A percentile compares a stretch with the other conserved stretches of the same genome.
These are phyloP conservation scores for Drosophila pseudoananassae DNA, from an alignment of 1,140 invertebrate species.

Conservation along the genomic window DNA sequence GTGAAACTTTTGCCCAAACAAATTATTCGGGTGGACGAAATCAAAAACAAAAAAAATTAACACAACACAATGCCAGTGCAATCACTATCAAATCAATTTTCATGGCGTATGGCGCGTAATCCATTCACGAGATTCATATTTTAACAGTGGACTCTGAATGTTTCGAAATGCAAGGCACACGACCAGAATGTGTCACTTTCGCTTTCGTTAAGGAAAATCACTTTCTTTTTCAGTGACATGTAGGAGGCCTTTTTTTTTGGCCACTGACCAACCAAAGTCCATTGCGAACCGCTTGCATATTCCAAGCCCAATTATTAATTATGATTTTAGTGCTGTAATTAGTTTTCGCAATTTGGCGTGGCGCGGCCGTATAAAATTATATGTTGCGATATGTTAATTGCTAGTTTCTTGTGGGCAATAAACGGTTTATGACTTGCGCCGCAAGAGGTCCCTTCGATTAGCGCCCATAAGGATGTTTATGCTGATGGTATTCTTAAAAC, in stretches of 20 bases:
- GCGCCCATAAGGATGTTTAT: background rate
- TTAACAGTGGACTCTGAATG: conserved; percentile 33
- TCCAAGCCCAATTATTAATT: conserved; percentile 62
- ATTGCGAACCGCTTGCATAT: conserved; percentile 23
- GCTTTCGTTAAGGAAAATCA: conserved; percentile 70
- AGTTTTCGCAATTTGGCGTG: conserved; percentile 47
- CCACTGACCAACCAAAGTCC: conserved; percentile 15
- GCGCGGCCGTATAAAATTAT: conserved; percentile 61
- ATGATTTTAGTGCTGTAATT: conserved; percentile 50
- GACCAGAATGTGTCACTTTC: conserved; percentile 66
- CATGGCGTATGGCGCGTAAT: conserved; percentile 55
- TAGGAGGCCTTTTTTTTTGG: conserved; percentile 22
- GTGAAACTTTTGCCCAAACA: conserved; percentile 64
- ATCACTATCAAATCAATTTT: conserved; percentile 63
- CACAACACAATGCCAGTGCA: background rate
- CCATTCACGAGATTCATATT: conserved; percentile 76
- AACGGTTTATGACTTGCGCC: conserved; percentile 35
- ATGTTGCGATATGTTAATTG: conserved; percentile 34
- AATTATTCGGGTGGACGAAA: conserved; percentile 7
- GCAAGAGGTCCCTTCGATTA: background rate
- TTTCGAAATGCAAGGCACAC: conserved; percentile 67
- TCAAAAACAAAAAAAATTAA: conserved; percentile 4
- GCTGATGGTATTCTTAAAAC: background rate
- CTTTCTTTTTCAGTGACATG: conserved; percentile 69
- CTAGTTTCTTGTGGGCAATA: conserved; percentile 42